These are phyloP conservation scores for Gambusia holbrooki DNA, from an alignment of 2,113 vertebrate genomes.

Conservation along the genomic window DNA sequence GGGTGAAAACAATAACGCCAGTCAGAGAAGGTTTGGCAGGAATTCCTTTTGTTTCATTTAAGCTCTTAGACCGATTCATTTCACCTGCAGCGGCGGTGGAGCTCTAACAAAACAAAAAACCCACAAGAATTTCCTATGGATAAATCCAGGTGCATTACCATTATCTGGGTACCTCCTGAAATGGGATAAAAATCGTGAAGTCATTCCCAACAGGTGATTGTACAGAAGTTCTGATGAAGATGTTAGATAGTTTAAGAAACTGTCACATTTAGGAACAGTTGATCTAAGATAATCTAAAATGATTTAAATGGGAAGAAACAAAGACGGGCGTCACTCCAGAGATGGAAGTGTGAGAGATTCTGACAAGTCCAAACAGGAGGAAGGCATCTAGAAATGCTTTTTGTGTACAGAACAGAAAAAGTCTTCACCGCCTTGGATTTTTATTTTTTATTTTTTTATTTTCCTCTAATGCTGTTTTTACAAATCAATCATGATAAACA, in stretches of 20 bases:
- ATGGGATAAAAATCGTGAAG: background rate
- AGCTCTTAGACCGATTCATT: slow-evolving; percentile 8
- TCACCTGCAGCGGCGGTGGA: background rate
- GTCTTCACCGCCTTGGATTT: no score
- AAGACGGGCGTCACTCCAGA: background rate
- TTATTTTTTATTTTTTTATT: no score
- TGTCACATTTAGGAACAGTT: background rate
- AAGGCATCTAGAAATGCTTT: no score
- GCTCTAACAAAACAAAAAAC: background rate
- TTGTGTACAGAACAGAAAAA: no score
- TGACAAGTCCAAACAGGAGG: background rate
- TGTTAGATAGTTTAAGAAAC: background rate
- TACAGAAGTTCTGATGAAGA: background rate
- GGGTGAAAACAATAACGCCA: background rate
- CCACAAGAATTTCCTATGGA: slow-evolving; percentile 6
- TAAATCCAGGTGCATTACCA: background rate
- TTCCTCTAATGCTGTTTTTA: no score
- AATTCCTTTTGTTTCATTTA: background rate
- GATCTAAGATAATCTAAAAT: background rate
- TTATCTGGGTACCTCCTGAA: background rate
- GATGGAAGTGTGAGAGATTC: background rate
- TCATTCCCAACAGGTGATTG: no score
- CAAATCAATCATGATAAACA: no score
- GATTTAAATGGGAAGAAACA: background rate
- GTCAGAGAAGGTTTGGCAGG: background rate